Evolutionary conservation across 2,113 vertebrate genomes (phyloP).

Genomic region (Sturnus vulgaris): DNA sequence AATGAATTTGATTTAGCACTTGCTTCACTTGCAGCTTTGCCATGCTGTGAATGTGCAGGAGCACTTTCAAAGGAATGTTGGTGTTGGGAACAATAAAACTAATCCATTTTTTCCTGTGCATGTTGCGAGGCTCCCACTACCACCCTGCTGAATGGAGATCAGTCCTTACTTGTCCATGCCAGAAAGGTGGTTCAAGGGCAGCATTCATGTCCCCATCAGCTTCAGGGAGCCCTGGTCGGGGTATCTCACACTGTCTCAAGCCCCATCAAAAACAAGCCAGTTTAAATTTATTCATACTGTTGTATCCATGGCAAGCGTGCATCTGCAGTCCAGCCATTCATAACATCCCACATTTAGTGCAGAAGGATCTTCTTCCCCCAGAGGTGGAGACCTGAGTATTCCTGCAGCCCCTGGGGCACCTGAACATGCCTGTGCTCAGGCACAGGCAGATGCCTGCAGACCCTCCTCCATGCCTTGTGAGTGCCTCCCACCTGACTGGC

Average conservation of each 20-base stretch:
- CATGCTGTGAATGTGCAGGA: background rate
- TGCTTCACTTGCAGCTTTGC: background rate
- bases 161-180: background rate
- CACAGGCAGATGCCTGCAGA: rapidly evolving
- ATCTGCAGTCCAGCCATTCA: background rate
- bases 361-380: background rate
- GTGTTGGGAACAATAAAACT: background rate
- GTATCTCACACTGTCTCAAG: background rate
- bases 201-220: background rate
- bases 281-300: background rate
- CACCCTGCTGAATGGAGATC: background rate
- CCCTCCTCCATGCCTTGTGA: background rate
- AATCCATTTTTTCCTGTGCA: background rate
- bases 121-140: background rate
- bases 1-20: background rate
- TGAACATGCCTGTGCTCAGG: rapidly evolving
- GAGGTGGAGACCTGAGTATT: background rate
- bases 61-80: background rate
- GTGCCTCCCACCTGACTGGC: background rate
- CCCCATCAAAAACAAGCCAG: background rate
- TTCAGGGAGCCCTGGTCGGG: background rate
- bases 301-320: background rate
- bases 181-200: background rate
- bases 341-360: rapidly evolving
- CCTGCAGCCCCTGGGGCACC: background rate